Evolutionary conservation across 1,140 invertebrate genomes (phyloP).

Genomic region (Cydia amplana): DNA sequence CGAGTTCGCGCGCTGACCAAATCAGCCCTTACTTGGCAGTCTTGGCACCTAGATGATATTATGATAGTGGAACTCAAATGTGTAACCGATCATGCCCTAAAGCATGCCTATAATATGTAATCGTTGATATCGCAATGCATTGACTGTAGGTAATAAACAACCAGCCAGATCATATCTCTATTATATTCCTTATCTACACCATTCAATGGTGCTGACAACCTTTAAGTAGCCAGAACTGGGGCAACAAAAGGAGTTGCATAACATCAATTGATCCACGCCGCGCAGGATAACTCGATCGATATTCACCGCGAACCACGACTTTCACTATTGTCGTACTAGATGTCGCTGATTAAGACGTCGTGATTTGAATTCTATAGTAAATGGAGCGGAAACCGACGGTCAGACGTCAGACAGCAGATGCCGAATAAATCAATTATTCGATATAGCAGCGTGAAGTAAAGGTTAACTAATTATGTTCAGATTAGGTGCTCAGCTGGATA

Average conservation of each 20-base stretch:
- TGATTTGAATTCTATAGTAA: slow-evolving; percentile 56
- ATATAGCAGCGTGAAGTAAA: slow-evolving; percentile 24
- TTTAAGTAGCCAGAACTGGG: background rate
- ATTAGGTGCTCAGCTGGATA: background rate
- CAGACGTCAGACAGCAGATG: slow-evolving; percentile 36
- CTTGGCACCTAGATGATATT: too few species aligned
- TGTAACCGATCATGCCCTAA: background rate
- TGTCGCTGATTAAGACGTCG: slow-evolving; percentile 49
- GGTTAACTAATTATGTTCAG: slow-evolving; percentile 3
- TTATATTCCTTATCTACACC: background rate
- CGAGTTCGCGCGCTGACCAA: too few species aligned
- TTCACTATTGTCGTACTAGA: slow-evolving; percentile 57
- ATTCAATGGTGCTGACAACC: slow-evolving; percentile 1
- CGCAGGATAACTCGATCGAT: slow-evolving; percentile 49
- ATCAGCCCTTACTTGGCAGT: too few species aligned
- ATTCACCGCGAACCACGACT: slow-evolving; percentile 53
- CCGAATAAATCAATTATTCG: slow-evolving; percentile 47
- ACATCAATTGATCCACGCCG: slow-evolving; percentile 33
- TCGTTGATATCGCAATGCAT: background rate
- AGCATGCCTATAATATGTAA: background rate
- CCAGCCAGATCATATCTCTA: slow-evolving; percentile 1
- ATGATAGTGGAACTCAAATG: background rate
- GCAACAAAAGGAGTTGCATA: background rate
- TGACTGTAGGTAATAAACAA: background rate
- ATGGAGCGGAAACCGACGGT: slow-evolving; percentile 50